These are phyloP conservation scores for Cyrtodaria siliqua DNA, from an alignment of 2,888 invertebrate species.

Conservation along the genomic window DNA sequence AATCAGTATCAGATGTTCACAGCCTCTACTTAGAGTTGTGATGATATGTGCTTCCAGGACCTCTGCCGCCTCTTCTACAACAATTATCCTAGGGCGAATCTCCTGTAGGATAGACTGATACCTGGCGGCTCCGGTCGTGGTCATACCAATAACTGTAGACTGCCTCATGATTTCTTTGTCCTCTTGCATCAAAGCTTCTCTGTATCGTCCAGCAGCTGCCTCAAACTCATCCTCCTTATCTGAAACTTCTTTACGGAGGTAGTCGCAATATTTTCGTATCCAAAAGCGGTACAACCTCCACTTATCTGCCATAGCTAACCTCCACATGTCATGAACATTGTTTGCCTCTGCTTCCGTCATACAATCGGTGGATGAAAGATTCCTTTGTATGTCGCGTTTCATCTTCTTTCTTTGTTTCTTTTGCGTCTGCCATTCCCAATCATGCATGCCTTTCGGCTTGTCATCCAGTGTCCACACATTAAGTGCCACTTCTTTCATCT, in stretches of 20 bases:
- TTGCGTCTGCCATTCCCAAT: conserved; percentile 46
- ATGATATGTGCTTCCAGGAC: conserved; percentile 94
- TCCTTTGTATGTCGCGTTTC: conserved; percentile 52
- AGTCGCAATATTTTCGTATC: conserved; percentile 69
- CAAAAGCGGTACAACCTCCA: conserved; percentile 86
- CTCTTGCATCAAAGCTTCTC: conserved; percentile 72
- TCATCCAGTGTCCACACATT: conserved; percentile 39
- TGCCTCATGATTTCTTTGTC: conserved; percentile 79
- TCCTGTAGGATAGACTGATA: conserved; percentile 87
- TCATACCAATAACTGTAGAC: conserved; percentile 83
- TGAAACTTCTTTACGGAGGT: conserved; percentile 59
- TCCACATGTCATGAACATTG: conserved; percentile 71
- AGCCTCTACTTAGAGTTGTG: conserved; percentile 90
- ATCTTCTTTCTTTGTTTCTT: conserved; percentile 53
- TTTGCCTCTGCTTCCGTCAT: conserved; percentile 71
- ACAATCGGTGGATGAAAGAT: conserved; percentile 59
- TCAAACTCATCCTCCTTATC: conserved; percentile 71
- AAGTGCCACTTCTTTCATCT: conserved; percentile 44
- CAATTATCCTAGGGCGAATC: conserved; percentile 85
- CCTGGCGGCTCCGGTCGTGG: conserved; percentile 84
- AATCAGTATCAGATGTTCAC: conserved; percentile 94
- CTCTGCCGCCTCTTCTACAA: conserved; percentile 96
- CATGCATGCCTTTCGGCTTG: conserved; percentile 21
- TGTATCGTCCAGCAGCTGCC: conserved; percentile 60
- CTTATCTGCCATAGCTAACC: conserved; percentile 77